Evolutionary conservation across 2,113 vertebrate genomes (phyloP), one percentile per base, ranked within the genome.

Genomic region (Brachyhypopomus occidentalis): DNA sequence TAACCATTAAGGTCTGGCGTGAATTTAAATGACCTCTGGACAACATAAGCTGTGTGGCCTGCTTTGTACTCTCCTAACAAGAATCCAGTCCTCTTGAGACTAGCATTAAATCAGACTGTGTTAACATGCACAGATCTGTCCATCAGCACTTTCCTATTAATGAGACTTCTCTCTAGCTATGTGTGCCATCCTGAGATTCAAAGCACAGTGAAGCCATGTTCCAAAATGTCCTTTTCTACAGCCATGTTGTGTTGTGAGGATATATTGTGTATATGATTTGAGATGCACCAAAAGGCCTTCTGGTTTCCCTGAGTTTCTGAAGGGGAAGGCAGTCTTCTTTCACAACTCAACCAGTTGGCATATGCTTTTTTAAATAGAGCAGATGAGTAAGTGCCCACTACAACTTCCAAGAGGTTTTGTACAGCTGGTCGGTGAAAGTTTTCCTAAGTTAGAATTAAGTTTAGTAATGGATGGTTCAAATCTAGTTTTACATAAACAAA

Each of bases 1-100:
- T 69, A 20, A 64, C 38, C 59, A 27, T 76, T 78, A 69, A 67
- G 52, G 66, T 27, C 14, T 62, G 77, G 8, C 19, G 45, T 71
- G 77, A 55, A 79, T 62, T 72, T 17, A n/a, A 74, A 56, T 74
- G 27, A 64, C 22, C 5, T 64, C 41, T 52, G 34, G 36, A 45
- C 22, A 8, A 60, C 12, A 23, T 60, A 20, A 59, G 60, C 23
- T 59, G 36, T 22, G 11, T 70, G 59, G 17, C 22, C 27, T 67
- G 17, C 30, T 67, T 36, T 64, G 25, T 22, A 5, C 14, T 36
- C 64, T 9, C 64, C 36, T 59, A 25, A 55, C 77, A 70, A 78
- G 70, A n/a, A 78, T n/a, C 66, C 11, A 34, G 41, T 41, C 66
- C 66, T 4, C 38, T 20, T 19, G 41, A 77, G 60, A 77, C 62